Evolutionary conservation across 2,113 vertebrate species (phyloP), one percentile per base, ranked within the genome.

Genomic region (Colius striatus): DNA sequence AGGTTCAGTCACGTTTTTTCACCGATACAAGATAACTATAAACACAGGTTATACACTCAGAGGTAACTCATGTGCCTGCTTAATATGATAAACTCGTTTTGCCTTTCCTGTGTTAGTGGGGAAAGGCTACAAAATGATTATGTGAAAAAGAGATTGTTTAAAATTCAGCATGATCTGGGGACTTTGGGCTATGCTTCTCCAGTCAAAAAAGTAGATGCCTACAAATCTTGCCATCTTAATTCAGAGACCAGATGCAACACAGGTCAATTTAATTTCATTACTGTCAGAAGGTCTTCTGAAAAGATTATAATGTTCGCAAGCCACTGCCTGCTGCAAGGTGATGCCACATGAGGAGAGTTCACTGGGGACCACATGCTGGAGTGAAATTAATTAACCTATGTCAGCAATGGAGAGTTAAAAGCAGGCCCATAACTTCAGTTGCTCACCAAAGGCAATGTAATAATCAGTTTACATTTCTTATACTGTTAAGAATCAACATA

Each of bases 231-330:
- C 90, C 85, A 94, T 96, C 95, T 96, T 95, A 94, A 94, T 95
- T 96, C 80, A 78, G 76, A 86, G 72, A 53, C 90, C 90, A 94
- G 86, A 94, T 87, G 90, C 88, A 94, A 58, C 61, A 55, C 50
- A 61, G 95, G 96, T 96, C 95, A 97, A 96, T 95, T 95, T 96
- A 96, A 97, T 97, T 97, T 96, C 90, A 93, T 96, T 96, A 92
- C 92, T 96, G 94, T 93, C 94, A 94, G 68, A 89, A 96, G 93
- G 94, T 96, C 94, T 90, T 70, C 68, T 84, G 92, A 26, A 89
- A 94, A 93, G 90, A 95, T 95, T 80, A 79, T 89, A 75, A 90
- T 75, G 80, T 94, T 94, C 71, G 68, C 57, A 86, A 95, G 83
- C 20, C 65, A 82, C 88, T 94, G 86, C 83, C 70, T 0, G 1